Evolutionary conservation across 2,797 vertebrate species (phyloP).

Genomic region (Nothura maculosa): DNA sequence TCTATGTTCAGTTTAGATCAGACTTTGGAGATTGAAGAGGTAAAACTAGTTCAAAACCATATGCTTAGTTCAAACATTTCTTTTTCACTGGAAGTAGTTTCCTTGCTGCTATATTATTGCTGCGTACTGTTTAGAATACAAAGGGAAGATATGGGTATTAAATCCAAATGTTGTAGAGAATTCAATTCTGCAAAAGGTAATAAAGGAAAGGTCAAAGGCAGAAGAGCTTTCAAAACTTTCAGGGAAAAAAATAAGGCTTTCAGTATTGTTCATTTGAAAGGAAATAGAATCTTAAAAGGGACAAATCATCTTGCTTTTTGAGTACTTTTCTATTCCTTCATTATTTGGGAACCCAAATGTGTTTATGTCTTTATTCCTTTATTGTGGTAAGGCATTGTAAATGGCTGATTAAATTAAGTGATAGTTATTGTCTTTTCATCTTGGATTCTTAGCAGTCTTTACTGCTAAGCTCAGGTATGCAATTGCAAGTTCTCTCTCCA

Average conservation of each 20-base stretch:
- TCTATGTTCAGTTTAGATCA: not conserved
- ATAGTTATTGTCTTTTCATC: conserved; percentile 26
- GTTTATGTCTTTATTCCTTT: fast-evolving
- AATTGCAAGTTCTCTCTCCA: conserved; percentile 38
- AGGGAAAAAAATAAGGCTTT: not conserved
- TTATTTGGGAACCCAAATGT: not conserved
- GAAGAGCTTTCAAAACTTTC: not conserved
- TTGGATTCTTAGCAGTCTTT: not conserved
- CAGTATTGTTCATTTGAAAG: not conserved
- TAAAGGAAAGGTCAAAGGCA: not conserved
- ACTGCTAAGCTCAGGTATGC: not conserved
- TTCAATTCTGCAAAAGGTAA: not conserved
- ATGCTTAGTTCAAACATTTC: not conserved
- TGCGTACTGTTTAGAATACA: not conserved
- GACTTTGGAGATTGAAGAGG: not conserved
- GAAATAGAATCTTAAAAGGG: not conserved
- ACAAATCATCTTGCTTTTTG: not conserved
- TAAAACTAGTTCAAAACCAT: not conserved
- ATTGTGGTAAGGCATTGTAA: too few species aligned
- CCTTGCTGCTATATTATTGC: not conserved
- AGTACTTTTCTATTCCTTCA: not conserved
- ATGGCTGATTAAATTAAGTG: conserved; percentile 18
- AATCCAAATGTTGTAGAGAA: not conserved
- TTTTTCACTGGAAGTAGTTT: not conserved
- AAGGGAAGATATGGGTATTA: not conserved